Base-by-base conservation (phyloP, 2,113 vertebrate genomes). In the Formicarius rufipectus region DNA sequence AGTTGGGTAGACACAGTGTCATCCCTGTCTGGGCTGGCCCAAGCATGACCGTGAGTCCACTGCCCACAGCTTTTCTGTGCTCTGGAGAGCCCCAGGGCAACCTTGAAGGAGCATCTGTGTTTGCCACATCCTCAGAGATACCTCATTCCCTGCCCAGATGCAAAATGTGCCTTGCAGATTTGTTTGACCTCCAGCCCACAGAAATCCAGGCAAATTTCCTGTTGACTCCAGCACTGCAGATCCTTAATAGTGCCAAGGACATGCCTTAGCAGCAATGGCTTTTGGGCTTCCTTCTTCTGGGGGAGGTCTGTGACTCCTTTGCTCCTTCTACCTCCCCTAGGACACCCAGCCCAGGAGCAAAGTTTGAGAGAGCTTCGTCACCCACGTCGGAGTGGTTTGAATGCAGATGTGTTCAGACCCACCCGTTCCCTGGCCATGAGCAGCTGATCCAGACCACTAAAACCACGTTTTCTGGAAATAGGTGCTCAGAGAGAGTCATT, bases 391-490 rank as follows among this genome's bases (percentile, higher is more conserved):
- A 45, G 58, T 2, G 4, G 22, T 49, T 83, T 0, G 1, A 35
- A 56, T 42, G 24, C 77, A 89, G 67, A 28, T 0, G 0, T 55
- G 9, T n/a, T 64, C 37, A 79, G 75, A 59, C 14, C 37, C 66
- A 88, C 60, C 33, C 83, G 94, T 90, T 71, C 55, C 9, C 6
- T 56, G 74, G 13, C 68, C 69, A 25, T 25, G 58, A 92, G 58
- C 63, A 90, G 89, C 90, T 30, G 84, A 59, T 86, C 91, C 94
- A 90, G 69, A 84, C 92, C 77, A 90, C 87, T 89, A 37, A 94
- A 96, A 21, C 62, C 83, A 73, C 55, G 47, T 93, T 96, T 95
- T 92, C 78, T 93, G 96, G 89, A 96, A 96, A 76, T 16, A 49
- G 27, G 4, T 82, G 81, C 80, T 93, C 83, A 62, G 53, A 82